These are phyloP conservation scores for Thunnus maccoyii DNA, from an alignment of 2,113 vertebrate genomes.

Conservation along the genomic window DNA sequence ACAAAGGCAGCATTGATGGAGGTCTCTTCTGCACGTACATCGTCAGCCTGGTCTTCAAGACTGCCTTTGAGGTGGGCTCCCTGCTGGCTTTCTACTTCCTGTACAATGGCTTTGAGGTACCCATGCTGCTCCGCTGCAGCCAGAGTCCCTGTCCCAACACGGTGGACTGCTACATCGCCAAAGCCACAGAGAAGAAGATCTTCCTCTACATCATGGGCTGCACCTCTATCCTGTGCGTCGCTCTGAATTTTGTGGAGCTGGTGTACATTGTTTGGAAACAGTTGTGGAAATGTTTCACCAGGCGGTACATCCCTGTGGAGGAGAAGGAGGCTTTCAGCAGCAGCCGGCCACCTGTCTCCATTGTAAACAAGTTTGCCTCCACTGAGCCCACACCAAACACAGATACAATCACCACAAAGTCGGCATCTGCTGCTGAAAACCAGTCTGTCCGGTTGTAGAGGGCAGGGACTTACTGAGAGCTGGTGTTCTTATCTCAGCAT, in stretches of 20 bases:
- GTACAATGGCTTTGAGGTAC: constrained; percentile 88
- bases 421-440: constrained; percentile 32
- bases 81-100: constrained; percentile 89
- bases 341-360: constrained; percentile 16
- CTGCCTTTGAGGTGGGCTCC: constrained; percentile 86
- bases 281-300: constrained; percentile 80
- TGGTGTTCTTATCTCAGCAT: background rate
- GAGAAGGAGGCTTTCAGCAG: background rate
- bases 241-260: constrained; percentile 87
- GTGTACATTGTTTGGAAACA: constrained; percentile 88
- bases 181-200: constrained; percentile 91
- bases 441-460: constrained; percentile 32
- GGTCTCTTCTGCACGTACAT: constrained; percentile 89
- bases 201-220: constrained; percentile 89
- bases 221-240: constrained; percentile 88
- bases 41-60: constrained; percentile 89
- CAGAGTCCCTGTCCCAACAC: constrained; percentile 88
- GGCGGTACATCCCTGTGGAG: constrained; percentile 61
- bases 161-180: constrained; percentile 89
- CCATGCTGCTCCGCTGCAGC: constrained; percentile 85
- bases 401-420: background rate
- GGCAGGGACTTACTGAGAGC: background rate
- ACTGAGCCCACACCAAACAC: constrained; percentile 24
- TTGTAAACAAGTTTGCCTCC: constrained; percentile 14
- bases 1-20: constrained; percentile 84